Evolutionary conservation across 2,888 invertebrate genomes (phyloP), one percentile per base, ranked within the genome.

Genomic region (Oscheius sp.): DNA sequence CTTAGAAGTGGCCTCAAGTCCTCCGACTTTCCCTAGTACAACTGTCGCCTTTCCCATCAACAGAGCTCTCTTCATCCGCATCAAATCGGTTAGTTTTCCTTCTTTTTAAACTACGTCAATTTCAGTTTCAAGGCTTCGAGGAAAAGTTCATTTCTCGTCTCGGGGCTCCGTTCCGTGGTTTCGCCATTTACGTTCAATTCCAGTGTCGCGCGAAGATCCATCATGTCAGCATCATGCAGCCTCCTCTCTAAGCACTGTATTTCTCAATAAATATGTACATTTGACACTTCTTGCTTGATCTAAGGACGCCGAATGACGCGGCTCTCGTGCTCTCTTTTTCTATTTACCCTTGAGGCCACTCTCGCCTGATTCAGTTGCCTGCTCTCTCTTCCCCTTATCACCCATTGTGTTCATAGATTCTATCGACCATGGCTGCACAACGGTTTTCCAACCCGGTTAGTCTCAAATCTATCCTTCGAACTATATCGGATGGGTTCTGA

Each of bases 131-230:
- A 70, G 75, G 79, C 68, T 76, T 75, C 42, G 62, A 59, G 29
- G 80, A 80, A 53, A 68, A 76, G 48, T 21, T 21, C 21, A 21
- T 21, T 21, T 21, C 21, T 21, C 62, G 68, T 21, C 35, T 79
- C 37, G 60, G 65, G 7, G 75, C 79, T 47, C 80, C 80, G 10
- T 80, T 79, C 62, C 75, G 73, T 5, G 78, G 80, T 2, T 80
- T 80, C 55, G 76, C 79, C 0, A 75, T 62, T n/a, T 71, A 68
- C 48, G 80, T 80, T 1, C 70, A 79, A 51, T 80, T 80, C 62
- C 79, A 80, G 21, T 77, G 74, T n/a, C 63, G 80, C 4, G 80
- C 80, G 21, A 70, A 65, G 33, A 51, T 77, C n/a, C 80, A 80
- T 62, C 50, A 70, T 2, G 70, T 79, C 33, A 48, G 65, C 2